Conservation (phyloP, 2,113 vertebrate species). For the Psilopogon haemacephalus region DNA sequence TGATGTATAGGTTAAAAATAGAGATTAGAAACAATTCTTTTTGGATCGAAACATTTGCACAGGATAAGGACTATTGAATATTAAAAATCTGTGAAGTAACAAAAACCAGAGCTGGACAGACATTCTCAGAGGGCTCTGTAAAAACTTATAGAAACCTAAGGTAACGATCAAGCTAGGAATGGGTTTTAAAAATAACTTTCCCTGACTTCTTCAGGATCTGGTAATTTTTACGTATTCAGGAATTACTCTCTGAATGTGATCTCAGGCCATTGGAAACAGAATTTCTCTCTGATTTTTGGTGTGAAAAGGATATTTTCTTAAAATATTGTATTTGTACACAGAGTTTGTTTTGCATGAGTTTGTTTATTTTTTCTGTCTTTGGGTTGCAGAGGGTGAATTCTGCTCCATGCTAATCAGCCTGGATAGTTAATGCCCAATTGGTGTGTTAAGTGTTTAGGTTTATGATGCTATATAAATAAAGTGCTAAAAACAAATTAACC, state of each 20-base stretch:
- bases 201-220: not conserved
- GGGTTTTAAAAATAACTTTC: conserved; percentile 46
- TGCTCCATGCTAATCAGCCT: conserved; percentile 19
- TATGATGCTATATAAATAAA: conserved; percentile 23
- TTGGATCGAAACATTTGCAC: conserved; percentile 52
- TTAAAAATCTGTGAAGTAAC: conserved; percentile 70
- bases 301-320: not conserved
- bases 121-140: conserved; percentile 39
- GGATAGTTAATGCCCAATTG: conserved; percentile 9
- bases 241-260: not conserved
- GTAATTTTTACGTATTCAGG: not conserved
- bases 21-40: conserved; percentile 57
- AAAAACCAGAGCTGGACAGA: conserved; percentile 55
- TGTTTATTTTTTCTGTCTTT: conserved; percentile 17
- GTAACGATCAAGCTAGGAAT: not conserved
- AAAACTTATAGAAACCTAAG: conserved; percentile 45
- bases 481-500: conserved; percentile 28
- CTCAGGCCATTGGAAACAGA: not conserved
- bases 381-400: not conserved
- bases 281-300: not conserved
- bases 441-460: conserved; percentile 9
- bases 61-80: conserved; percentile 59
- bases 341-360: conserved; percentile 11
- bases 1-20: conserved; percentile 58
- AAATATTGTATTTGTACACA: not conserved